Evolutionary conservation across 2,113 vertebrate species (phyloP).

Genomic region (Odontophorus gujanensis): DNA sequence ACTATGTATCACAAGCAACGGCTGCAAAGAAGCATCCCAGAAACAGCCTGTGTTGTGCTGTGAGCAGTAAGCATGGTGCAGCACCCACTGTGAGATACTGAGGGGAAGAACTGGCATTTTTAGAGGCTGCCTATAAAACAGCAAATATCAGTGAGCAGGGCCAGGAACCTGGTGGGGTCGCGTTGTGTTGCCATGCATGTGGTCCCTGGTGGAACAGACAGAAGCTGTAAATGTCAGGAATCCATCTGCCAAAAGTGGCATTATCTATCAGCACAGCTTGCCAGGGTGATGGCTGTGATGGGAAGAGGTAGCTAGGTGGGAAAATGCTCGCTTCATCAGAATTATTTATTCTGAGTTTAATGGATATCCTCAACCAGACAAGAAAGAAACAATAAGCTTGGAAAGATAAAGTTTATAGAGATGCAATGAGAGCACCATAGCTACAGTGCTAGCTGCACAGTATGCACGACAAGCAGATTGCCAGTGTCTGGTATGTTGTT

Average conservation of each 20-base stretch:
- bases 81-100: neutral
- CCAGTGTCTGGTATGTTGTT: neutral
- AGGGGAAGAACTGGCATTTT: neutral
- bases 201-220: constrained; percentile 12
- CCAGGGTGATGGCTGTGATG: neutral
- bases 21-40: neutral
- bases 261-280: neutral
- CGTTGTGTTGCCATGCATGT: neutral
- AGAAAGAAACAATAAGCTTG: constrained; percentile 2
- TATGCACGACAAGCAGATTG: neutral
- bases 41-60: neutral
- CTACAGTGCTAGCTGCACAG: neutral
- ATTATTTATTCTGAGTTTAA: constrained; percentile 5
- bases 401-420: neutral
- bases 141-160: neutral
- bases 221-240: constrained; percentile 33
- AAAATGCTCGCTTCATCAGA: neutral
- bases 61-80: neutral
- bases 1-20: neutral
- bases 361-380: neutral
- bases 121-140: neutral
- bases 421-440: neutral
- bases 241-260: neutral
- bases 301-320: neutral
- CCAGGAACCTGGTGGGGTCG: neutral